Evolutionary conservation across 37 sponge, comb jelly and placozoan genomes (phyloP), one percentile per base, ranked within the genome.

Genomic region (Halichondria panicea): DNA sequence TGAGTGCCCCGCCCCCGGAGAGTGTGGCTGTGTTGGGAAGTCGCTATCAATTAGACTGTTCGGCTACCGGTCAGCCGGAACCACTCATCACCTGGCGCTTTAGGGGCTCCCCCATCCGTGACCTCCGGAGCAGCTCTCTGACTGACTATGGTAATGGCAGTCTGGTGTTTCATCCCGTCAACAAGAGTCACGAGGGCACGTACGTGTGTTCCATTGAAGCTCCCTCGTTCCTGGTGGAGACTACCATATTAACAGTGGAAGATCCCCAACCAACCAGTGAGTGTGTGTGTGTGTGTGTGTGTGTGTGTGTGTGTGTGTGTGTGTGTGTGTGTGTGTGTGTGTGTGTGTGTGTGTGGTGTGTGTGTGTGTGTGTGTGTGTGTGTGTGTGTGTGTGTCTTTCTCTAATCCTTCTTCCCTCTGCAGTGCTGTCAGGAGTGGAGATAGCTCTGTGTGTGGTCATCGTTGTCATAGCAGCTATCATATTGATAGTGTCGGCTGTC

Each of bases 141-240:
- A 31, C 24, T 5, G 65, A 68, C 33, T 44, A 48, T 1, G 19
- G n/a, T 1, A 84, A 89, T 60, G 90, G 90, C 0, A 45, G 77
- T 0, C 80, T 88, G 4, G 12, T 59, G 22, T 55, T 89, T 25
- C 19, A 48, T 4, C 27, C 25, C 36, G 34, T 83, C 25, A 21
- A 34, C 19, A 12, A 41, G 41, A 28, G 62, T n/a, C 75, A 84
- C 57, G 55, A 30, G 0, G 77, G 81, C 11, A 28, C 6, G 11
- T 90, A 90, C 53, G 7, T 44, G 28, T 84, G 85, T 53, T 50
- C 36, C 44, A 62, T 83, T 15, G 22, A 57, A 43, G 43, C 1
- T 3, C 32, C 35, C 40, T 30, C 32, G 57, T 32, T n/a, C 0
- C 0, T 18, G 13, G 62, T 1, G 32, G 32, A 74, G 31, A 41